Conservation (phyloP, 2,113 vertebrate genomes). For the Arenaria interpres region DNA sequence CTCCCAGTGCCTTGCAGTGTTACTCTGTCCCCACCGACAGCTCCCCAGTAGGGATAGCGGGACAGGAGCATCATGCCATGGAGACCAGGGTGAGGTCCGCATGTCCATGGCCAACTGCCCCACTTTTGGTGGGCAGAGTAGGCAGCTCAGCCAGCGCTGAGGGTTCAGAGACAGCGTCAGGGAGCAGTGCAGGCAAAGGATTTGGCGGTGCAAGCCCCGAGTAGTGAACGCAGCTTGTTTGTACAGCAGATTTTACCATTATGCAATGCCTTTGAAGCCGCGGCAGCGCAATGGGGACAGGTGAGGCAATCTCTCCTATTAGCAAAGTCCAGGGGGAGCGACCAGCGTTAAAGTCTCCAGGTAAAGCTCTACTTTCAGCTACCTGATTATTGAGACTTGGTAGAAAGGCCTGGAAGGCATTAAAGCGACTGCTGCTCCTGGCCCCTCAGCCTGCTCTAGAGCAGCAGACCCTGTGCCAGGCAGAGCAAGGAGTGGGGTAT, state of each 20-base stretch:
- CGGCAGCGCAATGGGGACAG: neutral
- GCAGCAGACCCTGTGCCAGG: neutral
- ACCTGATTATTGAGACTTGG: neutral
- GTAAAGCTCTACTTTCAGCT: neutral
- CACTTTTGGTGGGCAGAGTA: neutral
- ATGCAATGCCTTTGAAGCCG: neutral
- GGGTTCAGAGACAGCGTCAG: neutral
- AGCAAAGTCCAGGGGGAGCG: neutral
- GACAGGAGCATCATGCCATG: neutral
- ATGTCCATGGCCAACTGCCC: accelerated
- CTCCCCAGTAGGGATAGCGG: neutral
- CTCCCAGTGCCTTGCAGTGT: neutral
- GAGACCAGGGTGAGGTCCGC: neutral
- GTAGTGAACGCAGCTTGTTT: neutral
- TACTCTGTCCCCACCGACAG: neutral
- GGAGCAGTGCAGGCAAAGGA: neutral
- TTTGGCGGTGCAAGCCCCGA: neutral
- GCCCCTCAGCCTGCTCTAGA: neutral
- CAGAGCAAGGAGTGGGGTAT: neutral
- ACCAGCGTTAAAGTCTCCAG: neutral
- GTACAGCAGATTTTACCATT: neutral
- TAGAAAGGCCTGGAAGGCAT: neutral
- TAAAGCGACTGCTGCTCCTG: neutral
- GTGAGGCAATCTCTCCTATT: neutral
- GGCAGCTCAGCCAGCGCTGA: neutral